Conservation (phyloP, 2,113 vertebrate genomes). For the Aspidoscelis tigris region DNA sequence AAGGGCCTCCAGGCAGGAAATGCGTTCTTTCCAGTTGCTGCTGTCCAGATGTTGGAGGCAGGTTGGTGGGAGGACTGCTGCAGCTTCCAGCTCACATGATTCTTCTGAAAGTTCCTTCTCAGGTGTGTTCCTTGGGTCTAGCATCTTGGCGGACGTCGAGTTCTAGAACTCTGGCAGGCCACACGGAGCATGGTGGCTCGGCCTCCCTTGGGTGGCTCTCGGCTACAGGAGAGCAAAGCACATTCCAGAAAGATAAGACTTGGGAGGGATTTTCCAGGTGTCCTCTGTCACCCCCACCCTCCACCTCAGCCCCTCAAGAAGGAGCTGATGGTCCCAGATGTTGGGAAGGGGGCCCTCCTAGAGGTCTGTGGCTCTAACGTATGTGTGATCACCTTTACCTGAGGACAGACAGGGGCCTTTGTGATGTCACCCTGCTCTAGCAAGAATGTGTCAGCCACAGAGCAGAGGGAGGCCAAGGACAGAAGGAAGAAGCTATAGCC, state of each 20-base stretch:
- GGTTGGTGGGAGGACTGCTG: slow-evolving; percentile 14
- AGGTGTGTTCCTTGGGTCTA: background rate
- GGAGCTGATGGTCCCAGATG: background rate
- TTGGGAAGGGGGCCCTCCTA: background rate
- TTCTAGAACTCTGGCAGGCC: slow-evolving; percentile 10
- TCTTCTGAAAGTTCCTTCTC: slow-evolving; percentile 38
- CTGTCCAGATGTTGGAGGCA: slow-evolving; percentile 37
- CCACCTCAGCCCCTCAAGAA: background rate
- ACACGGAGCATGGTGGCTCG: background rate
- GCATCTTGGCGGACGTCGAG: background rate
- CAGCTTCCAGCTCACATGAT: slow-evolving; percentile 16
- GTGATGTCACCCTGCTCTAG: background rate
- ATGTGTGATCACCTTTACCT: background rate
- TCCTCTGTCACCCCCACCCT: background rate
- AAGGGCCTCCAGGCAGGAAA: slow-evolving; percentile 21
- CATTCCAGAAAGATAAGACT: slow-evolving; percentile 7
- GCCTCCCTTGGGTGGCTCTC: slow-evolving; percentile 2
- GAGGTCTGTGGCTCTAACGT: background rate
- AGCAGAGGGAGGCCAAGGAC: background rate
- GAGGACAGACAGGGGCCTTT: background rate
- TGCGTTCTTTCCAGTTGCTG: slow-evolving; percentile 16
- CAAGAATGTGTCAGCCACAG: background rate
- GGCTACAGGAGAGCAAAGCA: background rate
- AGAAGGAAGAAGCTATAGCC: no score
- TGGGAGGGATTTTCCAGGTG: background rate